These are phyloP conservation scores for Neosilurus mollespiculum DNA, from an alignment of 2,797 vertebrate genomes.

Conservation along the genomic window DNA sequence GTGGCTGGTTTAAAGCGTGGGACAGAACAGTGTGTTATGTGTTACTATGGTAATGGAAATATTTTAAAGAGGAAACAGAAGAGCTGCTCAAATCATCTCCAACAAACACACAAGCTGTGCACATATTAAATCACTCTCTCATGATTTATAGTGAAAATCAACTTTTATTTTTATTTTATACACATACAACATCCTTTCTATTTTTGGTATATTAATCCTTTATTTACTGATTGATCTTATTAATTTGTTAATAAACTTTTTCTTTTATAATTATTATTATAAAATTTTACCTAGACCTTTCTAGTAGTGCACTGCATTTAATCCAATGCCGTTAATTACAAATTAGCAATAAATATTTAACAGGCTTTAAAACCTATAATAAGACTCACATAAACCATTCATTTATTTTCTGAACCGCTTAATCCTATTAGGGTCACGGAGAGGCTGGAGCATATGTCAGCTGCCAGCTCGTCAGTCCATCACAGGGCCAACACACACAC, in stretches of 20 bases:
- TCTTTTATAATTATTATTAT: too few relatives aligned
- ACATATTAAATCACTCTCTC: not conserved
- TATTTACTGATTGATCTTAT: too few relatives aligned
- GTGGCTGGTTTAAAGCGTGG: not conserved
- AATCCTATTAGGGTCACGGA: too few relatives aligned
- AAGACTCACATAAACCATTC: not conserved
- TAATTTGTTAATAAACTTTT: too few relatives aligned
- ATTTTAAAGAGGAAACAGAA: not conserved
- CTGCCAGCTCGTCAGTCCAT: too few relatives aligned
- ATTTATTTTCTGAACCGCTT: too few relatives aligned
- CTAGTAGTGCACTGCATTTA: not conserved
- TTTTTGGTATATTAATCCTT: not conserved
- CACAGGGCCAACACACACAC: too few relatives aligned
- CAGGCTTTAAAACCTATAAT: not conserved
- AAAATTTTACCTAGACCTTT: not conserved
- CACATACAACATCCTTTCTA: not conserved
- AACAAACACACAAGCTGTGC: not conserved
- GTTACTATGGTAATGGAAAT: not conserved
- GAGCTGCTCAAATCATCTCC: not conserved
- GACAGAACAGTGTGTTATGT: not conserved
- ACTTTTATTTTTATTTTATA: not conserved
- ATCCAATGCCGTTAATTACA: not conserved
- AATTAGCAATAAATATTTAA: not conserved
- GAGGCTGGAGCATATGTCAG: too few relatives aligned
- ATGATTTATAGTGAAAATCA: not conserved